Evolutionary conservation across 2,888 invertebrate genomes (phyloP), one percentile per base, ranked within the genome.

Genomic region (Dugesia japonica): DNA sequence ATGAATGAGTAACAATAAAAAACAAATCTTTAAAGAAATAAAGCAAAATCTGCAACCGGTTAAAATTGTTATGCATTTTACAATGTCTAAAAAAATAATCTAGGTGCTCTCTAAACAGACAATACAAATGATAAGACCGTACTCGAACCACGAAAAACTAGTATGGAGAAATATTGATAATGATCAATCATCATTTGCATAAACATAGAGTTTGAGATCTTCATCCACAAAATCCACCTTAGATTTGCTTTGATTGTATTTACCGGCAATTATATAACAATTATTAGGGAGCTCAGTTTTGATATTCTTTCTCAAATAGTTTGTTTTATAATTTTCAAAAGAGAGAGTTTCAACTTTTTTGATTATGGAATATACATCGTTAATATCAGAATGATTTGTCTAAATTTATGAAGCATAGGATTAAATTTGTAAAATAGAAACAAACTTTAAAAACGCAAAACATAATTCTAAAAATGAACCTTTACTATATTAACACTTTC

Each of bases 1-100:
- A 56, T 56, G 56, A 56, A 56, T 56, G 56, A 56, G 56, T 56
- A 56, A 56, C 56, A 56, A 56, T 56, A 56, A 56, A 56, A 56
- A 56, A 56, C 56, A 23, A 56, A 56, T 56, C 56, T 56, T 56
- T 56, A 56, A 56, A 56, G 56, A 56, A 56, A 56, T 56, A 56
- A 56, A 56, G 56, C 56, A 56, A 56, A 56, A 56, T 56, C 56
- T 56, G 56, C 56, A 56, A 56, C 56, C 56, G 56, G 56, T 56
- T 56, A 56, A 56, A n/a, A 56, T 9, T 56, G 56, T 56, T 23
- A 20, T 56, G 56, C 23, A n/a, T 56, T 56, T 56, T 23, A 56
- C 56, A 56, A 56, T 56, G 56, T 56, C 56, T 56, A 56, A 56
- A 56, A 56, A 56, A 56, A 56, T 56, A 56, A 56, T 56, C 56